Evolutionary conservation across 2,888 invertebrate species (phyloP), one percentile per base, ranked within the genome.

Genomic region (Ligdia adustata): DNA sequence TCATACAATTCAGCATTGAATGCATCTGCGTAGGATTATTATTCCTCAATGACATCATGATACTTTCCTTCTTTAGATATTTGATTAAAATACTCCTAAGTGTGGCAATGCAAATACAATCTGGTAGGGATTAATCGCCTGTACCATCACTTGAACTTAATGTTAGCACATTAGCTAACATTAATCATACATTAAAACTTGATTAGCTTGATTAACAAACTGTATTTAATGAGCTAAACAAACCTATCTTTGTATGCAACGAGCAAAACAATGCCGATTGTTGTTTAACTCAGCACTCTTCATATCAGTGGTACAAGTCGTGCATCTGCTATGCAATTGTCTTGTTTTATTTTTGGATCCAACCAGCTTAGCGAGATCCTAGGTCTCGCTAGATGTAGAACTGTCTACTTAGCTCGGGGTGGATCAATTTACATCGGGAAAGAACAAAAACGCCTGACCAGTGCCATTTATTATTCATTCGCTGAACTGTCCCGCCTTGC

Each of bases 291-390:
- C 68, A 62, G 66, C 64, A 60, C 26, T 41, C 13, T 52, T 63
- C 57, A 51, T 64, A 58, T 55, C 55, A 66, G 52, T 54, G 53
- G 58, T 57, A 60, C 58, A 55, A 59, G 60, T 65, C 68, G 62
- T 77, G 75, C 75, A 76, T 73, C 69, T 79, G 69, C 69, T 64
- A 66, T 75, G 75, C 80, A 80, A 81, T 83, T 82, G 82, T 72
- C 69, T 72, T 70, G 76, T 27, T 79, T 82, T 85, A 83, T 86
- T 86, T 86, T 80, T 81, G 78, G 75, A 75, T 62, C 64, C 66
- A 68, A 60, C 81, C 78, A 81, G 71, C 65, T 32, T 64, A 66
- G 49, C 57, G 60, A 56, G 72, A 68, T 55, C 64, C 72, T 53
- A 39, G 27, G 41, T 2, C 34, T 45, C n/a, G n/a, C 24, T 45